Conservation (phyloP, 2,113 vertebrate genomes). For the Edolisoma coerulescens region DNA sequence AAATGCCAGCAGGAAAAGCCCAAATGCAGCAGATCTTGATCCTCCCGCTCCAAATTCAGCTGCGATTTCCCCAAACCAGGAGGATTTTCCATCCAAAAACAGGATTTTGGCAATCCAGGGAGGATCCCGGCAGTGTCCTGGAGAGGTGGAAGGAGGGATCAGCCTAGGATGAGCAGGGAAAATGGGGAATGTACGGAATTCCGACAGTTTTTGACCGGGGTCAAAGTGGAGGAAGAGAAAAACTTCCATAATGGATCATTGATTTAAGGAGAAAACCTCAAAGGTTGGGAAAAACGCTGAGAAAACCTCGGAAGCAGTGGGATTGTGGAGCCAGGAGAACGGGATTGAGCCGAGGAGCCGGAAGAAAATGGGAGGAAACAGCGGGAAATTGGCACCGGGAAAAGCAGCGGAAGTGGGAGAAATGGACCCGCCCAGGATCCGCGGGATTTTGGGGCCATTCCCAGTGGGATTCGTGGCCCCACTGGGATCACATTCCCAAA, state of each 20-base stretch:
- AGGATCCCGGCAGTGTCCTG: background rate
- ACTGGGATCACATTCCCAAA: background rate
- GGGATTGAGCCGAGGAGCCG: background rate
- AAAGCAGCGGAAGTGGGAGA: background rate
- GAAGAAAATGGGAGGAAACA: background rate
- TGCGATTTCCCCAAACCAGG: background rate
- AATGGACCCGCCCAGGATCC: accelerated
- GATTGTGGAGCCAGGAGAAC: background rate
- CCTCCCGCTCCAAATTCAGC: background rate
- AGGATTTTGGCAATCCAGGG: background rate
- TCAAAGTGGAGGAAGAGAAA: background rate
- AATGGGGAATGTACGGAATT: accelerated
- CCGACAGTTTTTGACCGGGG: accelerated
- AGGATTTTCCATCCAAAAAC: background rate
- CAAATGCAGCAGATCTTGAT: background rate
- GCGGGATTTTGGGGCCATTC: background rate
- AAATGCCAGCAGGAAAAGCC: background rate
- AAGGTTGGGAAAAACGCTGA: background rate
- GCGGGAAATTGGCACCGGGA: background rate
- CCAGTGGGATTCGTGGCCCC: background rate
- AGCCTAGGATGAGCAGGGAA: background rate
- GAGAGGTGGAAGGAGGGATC: background rate
- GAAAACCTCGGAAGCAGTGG: background rate
- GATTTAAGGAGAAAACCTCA: background rate
- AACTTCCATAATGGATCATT: accelerated